phyloP scores from a whole-genome alignment of 2,797 vertebrate genomes.

The Molossus alvarezi region DNA sequence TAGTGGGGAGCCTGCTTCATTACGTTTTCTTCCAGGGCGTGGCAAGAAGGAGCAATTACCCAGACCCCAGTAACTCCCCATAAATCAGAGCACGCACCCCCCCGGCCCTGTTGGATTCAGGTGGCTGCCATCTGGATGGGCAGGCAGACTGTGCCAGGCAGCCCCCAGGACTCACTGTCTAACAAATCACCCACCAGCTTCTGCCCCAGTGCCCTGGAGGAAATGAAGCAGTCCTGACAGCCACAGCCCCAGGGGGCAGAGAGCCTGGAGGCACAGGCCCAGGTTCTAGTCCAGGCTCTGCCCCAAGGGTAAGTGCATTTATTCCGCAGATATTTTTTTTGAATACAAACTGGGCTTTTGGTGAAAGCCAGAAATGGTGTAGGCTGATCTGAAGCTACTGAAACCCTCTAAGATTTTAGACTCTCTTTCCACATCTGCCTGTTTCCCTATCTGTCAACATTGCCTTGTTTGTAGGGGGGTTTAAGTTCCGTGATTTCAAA shows the following conservation, averaged over 20 bases:
- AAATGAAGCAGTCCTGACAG: not conserved
- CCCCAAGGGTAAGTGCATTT: not conserved
- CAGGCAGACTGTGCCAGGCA: not conserved
- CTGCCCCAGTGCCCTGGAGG: not conserved
- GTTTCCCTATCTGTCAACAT: not conserved
- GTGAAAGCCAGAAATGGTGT: slow-evolving; percentile 15
- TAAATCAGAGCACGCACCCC: not conserved
- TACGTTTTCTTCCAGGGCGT: not conserved
- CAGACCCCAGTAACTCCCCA: not conserved
- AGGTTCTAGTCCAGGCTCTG: not conserved
- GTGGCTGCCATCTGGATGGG: slow-evolving; percentile 17
- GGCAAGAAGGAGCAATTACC: not conserved
- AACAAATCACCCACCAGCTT: not conserved
- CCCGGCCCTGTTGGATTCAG: not conserved
- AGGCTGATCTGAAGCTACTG: not conserved
- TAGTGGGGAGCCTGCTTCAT: not conserved
- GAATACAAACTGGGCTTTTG: not conserved
- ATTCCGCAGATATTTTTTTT: not conserved
- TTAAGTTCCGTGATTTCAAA: slow-evolving; percentile 39
- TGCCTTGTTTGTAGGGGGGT: not conserved
- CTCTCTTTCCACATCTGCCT: not conserved
- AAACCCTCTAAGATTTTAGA: not conserved
- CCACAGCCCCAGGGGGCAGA: not conserved
- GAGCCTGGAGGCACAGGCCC: not conserved
- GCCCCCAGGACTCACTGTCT: not conserved